Base-by-base conservation (phyloP, 1,140 invertebrate species). In the Prorops nasuta region DNA sequence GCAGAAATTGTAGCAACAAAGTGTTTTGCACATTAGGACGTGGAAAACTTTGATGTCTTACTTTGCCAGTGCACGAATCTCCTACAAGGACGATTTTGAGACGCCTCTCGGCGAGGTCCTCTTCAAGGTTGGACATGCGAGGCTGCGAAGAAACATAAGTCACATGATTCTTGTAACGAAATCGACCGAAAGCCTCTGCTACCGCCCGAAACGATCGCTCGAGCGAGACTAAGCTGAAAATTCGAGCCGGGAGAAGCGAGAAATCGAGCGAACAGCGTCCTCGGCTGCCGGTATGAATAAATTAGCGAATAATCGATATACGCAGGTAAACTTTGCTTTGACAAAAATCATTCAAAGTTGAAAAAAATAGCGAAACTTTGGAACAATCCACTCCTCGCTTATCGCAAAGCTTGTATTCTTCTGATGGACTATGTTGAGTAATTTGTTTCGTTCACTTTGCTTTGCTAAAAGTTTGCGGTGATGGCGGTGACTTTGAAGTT, bases 81-180 rank as follows among this genome's bases (percentile, higher is more conserved):
- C 92, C 92, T 55, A 93, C 77, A 41, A 94, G 72, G 16, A 90
- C 86, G 61, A 94, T 82, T 78, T 93, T 92, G 48, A 92, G 67
- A 66, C 86, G 83, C 73, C 82, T 86, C 63, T 86, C 84, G 39
- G 69, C 68, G 49, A 86, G 83, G 52, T 89, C 86, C 57, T 88
- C 86, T 55, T 86, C 84, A 40, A 78, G 79, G 68, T 85, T 82
- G 44, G 82, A 84, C 85, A 86, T 86, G 22, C 45, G 38, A 21
- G 35, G 18, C 28, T 21, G 3, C 22, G 18, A n/a, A 42, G 28
- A 0, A 37, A 15, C 10, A 9, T 15, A 37, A 37, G 6, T 9
- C 1, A 18, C 10, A 37, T 2, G 0, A 9, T 17, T 19, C 19
- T 12, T n/a, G 12, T 7, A 40, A 21, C 12, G 10, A 16, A 28